These are phyloP conservation scores for Frieseomelitta varia DNA, from an alignment of 1,140 invertebrate species.

Conservation along the genomic window DNA sequence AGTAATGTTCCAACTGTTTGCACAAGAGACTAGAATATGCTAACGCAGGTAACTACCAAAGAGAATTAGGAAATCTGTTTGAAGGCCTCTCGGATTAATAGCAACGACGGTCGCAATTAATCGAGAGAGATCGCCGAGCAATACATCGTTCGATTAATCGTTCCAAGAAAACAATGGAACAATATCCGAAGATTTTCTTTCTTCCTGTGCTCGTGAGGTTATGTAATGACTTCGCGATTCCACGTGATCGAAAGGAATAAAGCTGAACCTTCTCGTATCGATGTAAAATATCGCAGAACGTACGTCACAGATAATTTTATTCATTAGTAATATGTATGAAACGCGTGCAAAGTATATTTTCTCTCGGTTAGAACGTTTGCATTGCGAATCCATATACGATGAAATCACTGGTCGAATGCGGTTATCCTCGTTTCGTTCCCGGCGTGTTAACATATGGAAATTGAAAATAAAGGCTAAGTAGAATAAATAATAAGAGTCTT, in stretches of 20 bases:
- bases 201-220: background rate
- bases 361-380: background rate
- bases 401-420: slow-evolving; percentile 8
- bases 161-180: slow-evolving; percentile 11
- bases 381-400: background rate
- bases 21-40: background rate
- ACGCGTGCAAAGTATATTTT: slow-evolving; percentile 30
- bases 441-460: background rate
- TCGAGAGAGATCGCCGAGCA: background rate
- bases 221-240: background rate
- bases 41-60: background rate
- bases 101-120: background rate
- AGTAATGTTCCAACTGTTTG: background rate
- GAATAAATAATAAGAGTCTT: background rate
- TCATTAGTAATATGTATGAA: slow-evolving; percentile 23
- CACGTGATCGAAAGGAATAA: background rate
- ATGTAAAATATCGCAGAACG: slow-evolving; percentile 18
- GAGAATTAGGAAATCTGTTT: background rate
- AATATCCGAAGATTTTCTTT: background rate
- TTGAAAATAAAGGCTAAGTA: no score
- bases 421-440: background rate
- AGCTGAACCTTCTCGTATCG: slow-evolving; percentile 3
- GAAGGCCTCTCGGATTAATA: slow-evolving; percentile 4
- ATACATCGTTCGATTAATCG: background rate
- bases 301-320: slow-evolving; percentile 44